Percentiles rank a stretch among this genome's conserved stretches.
These are phyloP conservation scores for Mastacembelus armatus DNA, from an alignment of 2,797 vertebrate genomes.

Conservation along the genomic window DNA sequence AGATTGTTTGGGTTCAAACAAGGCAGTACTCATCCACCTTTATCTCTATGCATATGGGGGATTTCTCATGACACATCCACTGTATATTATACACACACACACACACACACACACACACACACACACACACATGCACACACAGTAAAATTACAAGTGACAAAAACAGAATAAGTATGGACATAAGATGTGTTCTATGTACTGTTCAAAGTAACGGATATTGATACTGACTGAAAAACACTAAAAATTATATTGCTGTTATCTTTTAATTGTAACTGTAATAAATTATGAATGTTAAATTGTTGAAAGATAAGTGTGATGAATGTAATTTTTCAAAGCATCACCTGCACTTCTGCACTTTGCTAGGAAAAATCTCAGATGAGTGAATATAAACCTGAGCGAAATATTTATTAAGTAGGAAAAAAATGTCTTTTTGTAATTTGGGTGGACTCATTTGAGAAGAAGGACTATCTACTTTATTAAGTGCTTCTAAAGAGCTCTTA, in stretches of 20 bases:
- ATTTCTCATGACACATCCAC: slow-evolving; percentile 47
- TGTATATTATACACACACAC: no score
- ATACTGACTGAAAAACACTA: not conserved
- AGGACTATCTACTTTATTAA: slow-evolving; percentile 35
- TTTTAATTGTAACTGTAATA: slow-evolving; percentile 1
- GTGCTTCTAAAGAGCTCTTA: slow-evolving; percentile 40
- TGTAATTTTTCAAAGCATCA: not conserved
- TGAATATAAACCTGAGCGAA: no score
- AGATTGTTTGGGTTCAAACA: slow-evolving; percentile 47
- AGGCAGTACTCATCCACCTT: slow-evolving; percentile 41
- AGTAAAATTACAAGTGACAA: slow-evolving; percentile 46
- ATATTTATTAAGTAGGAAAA: not conserved
- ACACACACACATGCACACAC: no score
- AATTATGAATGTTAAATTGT: not conserved
- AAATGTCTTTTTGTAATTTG: not conserved
- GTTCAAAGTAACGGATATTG: not conserved
- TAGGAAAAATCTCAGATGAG: no score
- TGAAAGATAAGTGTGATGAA: not conserved
- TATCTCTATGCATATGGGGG: slow-evolving; percentile 37
- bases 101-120: no score
- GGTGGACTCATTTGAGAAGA: slow-evolving; percentile 17
- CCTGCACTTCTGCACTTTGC: not conserved
- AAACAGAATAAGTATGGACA: slow-evolving; percentile 15
- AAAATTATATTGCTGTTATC: not conserved
- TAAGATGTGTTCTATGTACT: not conserved